These are phyloP conservation scores for Oncorhynchus gorbuscha DNA, from an alignment of 2,113 vertebrate genomes.

Conservation along the genomic window DNA sequence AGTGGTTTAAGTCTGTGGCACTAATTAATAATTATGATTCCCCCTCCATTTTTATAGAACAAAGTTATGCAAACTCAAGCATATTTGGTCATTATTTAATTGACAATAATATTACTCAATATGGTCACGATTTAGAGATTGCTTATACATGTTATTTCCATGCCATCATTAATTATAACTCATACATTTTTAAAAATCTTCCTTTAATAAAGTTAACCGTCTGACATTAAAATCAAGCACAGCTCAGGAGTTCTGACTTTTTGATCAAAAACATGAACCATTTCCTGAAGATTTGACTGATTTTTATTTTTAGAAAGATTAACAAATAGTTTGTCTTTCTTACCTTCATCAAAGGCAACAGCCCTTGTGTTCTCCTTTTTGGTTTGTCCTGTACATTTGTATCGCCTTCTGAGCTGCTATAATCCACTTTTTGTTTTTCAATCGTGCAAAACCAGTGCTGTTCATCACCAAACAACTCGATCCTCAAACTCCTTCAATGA, in stretches of 20 bases:
- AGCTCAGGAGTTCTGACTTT: neutral
- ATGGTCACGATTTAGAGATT: too few species aligned
- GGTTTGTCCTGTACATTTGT: slow-evolving; percentile 15
- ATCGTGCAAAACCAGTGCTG: neutral
- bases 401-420: slow-evolving; percentile 2
- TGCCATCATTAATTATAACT: too few species aligned
- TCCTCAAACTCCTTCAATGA: slow-evolving; percentile 6
- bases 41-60: too few species aligned
- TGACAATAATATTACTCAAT: too few species aligned
- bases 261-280: neutral
- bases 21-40: too few species aligned
- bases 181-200: too few species aligned
- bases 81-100: too few species aligned
- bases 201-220: too few species aligned
- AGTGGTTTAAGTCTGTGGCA: too few species aligned
- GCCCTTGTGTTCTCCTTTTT: neutral
- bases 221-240: too few species aligned
- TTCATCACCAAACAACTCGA: neutral
- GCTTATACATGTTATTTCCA: too few species aligned
- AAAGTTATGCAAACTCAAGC: too few species aligned
- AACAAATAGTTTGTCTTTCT: slow-evolving; percentile 13
- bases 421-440: slow-evolving; percentile 6
- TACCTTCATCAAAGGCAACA: slow-evolving; percentile 35
- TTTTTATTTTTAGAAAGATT: neutral
- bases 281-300: neutral